Conservation (phyloP, 2,797 vertebrate species). For the Tinamus major region DNA sequence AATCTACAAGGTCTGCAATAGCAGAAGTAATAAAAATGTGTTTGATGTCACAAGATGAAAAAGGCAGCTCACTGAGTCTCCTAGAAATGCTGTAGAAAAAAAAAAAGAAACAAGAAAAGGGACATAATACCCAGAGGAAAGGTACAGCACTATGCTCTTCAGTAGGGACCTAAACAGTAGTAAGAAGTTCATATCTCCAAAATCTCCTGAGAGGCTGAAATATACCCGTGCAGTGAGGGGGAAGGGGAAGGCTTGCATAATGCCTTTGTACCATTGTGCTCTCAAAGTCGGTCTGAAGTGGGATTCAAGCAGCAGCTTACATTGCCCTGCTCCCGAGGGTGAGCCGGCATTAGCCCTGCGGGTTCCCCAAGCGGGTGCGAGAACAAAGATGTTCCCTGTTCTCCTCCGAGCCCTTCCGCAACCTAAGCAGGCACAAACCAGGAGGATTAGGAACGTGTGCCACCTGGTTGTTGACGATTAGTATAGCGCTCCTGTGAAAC, state of each 20-base stretch:
- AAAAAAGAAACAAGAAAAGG: neutral
- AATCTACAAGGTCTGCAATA: neutral
- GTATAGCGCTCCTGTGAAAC: rapidly evolving
- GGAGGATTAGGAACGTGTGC: neutral
- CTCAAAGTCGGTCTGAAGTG: neutral
- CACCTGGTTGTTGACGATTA: neutral
- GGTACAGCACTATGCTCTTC: neutral
- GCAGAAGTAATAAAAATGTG: neutral
- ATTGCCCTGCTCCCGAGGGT: neutral
- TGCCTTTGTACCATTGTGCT: neutral
- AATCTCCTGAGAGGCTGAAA: neutral
- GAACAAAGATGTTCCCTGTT: neutral
- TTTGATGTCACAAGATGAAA: conserved; percentile 10
- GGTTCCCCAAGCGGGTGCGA: neutral
- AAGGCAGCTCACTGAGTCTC: neutral
- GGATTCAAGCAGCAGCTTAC: neutral
- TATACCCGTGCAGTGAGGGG: neutral
- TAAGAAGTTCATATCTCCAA: neutral
- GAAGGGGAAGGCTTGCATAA: neutral
- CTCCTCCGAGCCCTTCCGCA: neutral
- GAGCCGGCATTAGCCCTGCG: neutral
- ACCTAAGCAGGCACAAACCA: neutral
- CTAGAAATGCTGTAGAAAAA: neutral
- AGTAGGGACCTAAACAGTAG: neutral
- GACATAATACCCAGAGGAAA: neutral